phyloP scores from a whole-genome alignment of 2,113 vertebrate genomes.

The Ginglymostoma cirratum region DNA sequence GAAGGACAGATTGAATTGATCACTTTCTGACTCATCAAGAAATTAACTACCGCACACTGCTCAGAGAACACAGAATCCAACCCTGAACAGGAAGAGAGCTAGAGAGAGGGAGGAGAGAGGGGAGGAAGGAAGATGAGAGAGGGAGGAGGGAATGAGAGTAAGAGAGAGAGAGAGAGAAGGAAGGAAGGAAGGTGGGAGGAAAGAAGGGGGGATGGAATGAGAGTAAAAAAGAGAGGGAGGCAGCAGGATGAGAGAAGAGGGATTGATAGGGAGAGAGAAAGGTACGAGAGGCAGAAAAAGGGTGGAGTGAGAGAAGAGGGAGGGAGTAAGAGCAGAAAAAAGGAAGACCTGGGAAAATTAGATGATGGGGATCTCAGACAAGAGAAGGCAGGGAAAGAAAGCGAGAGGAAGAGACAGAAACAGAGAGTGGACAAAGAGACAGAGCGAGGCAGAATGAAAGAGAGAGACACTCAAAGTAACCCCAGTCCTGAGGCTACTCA shows the following conservation, averaged over 20 bases:
- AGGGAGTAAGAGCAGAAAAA: background rate
- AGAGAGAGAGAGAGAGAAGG: background rate
- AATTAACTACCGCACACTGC: no score
- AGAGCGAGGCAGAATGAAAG: background rate
- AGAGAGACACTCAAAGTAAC: conserved; percentile 43
- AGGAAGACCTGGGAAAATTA: background rate
- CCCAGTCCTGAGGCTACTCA: background rate
- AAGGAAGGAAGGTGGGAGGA: accelerated
- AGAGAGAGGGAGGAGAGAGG: background rate
- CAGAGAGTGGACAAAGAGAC: background rate
- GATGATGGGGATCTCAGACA: no score
- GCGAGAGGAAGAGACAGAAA: background rate
- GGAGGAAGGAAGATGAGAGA: background rate
- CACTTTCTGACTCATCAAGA: no score
- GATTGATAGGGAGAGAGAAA: background rate
- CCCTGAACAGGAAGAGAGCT: background rate
- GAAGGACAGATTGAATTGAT: no score
- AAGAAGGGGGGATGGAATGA: background rate
- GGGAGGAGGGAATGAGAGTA: background rate
- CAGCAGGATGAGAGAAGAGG: background rate
- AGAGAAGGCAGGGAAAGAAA: conserved; percentile 21
- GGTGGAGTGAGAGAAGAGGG: background rate
- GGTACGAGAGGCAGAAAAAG: background rate
- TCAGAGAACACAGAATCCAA: background rate
- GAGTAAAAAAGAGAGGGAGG: background rate